Evolutionary conservation across 2,888 invertebrate genomes (phyloP).

Genomic region (Neelides folsomi): DNA sequence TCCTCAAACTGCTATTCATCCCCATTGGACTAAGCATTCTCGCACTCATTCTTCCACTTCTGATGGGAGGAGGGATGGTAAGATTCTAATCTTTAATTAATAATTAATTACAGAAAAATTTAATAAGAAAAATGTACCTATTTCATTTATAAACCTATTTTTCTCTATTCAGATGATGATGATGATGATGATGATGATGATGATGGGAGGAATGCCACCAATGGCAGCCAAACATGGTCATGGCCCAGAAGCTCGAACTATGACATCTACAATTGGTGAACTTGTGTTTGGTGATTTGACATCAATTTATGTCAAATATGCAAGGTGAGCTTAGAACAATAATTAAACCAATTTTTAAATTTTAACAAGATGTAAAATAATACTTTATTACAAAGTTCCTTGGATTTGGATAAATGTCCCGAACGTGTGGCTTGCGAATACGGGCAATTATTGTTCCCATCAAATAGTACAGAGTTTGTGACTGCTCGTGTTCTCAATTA

Average conservation of each 20-base stretch:
- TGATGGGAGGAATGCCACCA: conserved; percentile 9
- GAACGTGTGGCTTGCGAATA: conserved; percentile 25
- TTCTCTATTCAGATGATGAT: conserved; percentile 8
- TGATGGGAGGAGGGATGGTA: conserved; percentile 23
- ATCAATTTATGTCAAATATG: conserved; percentile 17
- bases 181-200: conserved; percentile 16
- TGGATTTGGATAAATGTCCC: conserved; percentile 30
- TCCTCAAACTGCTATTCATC: conserved; percentile 23
- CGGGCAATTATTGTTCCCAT: conserved; percentile 18
- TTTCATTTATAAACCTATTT: neutral
- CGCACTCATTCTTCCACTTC: conserved; percentile 21
- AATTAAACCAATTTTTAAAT: too few relatives aligned
- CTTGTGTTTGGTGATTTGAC: conserved; percentile 15
- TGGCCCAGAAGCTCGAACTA: conserved; percentile 10
- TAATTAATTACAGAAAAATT: neutral
- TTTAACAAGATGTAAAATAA: too few relatives aligned
- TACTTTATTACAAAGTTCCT: too few relatives aligned
- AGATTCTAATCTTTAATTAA: conserved; percentile 10
- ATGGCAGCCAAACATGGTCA: conserved; percentile 5
- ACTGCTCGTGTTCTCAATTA: conserved; percentile 22
- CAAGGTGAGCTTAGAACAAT: conserved; percentile 14
- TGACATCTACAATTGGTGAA: conserved; percentile 23
- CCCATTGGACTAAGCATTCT: conserved; percentile 27
- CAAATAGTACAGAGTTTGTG: conserved; percentile 8
- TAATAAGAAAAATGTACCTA: too few relatives aligned